A percentile compares a stretch with the other conserved stretches of the same genome.
These are phyloP conservation scores for Desmophyllum pertusum DNA, from an alignment of 92 coral and sea anemone species.

Conservation along the genomic window DNA sequence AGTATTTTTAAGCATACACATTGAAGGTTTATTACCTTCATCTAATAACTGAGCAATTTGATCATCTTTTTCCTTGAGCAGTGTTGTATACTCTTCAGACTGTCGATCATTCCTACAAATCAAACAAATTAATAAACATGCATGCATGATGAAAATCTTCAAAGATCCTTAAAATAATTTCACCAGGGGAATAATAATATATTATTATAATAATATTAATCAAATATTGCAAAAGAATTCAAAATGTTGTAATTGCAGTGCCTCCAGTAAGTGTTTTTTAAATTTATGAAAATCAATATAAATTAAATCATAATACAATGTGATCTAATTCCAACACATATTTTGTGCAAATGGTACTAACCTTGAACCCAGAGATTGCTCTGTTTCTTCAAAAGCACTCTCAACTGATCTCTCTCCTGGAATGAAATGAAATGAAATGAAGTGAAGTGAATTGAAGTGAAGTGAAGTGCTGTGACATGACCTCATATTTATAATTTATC, in stretches of 20 bases:
- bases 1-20: background rate
- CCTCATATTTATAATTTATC: no score
- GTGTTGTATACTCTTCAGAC: conserved; percentile 74
- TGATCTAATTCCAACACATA: no score
- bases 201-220: no score
- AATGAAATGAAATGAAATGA: background rate
- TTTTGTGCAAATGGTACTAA: conserved; percentile 37
- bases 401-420: conserved; percentile 90
- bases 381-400: conserved; percentile 84
- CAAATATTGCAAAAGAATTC: no score
- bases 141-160: no score
- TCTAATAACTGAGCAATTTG: conserved; percentile 89
- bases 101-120: conserved; percentile 78
- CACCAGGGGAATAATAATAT: no score
- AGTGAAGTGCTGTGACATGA: background rate
- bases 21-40: conserved; percentile 96
- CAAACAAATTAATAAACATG: no score
- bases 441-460: background rate
- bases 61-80: conserved; percentile 88
- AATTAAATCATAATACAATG: no score
- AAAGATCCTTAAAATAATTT: no score
- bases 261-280: no score
- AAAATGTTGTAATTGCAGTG: no score
- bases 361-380: conserved; percentile 71
- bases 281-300: no score